Conservation (phyloP, 2,888 invertebrate genomes). For the Xanthostigma xanthostigma region DNA sequence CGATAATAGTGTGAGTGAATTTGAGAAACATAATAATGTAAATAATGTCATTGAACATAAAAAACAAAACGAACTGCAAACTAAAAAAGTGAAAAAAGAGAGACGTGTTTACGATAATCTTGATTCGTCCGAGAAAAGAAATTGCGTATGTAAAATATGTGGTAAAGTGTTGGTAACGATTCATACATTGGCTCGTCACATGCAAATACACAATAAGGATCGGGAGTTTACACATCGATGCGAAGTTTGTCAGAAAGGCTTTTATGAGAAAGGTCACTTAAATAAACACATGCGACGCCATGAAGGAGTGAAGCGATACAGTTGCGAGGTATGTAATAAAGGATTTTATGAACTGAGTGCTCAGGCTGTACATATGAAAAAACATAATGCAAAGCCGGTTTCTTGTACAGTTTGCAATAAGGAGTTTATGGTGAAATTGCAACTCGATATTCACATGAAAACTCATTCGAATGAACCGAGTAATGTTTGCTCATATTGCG, state of each 20-base stretch:
- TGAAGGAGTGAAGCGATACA: slow-evolving; percentile 7
- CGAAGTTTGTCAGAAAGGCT: slow-evolving; percentile 28
- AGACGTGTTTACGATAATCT: background rate
- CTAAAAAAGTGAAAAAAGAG: background rate
- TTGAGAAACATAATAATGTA: background rate
- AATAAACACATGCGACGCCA: slow-evolving; percentile 32
- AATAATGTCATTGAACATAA: background rate
- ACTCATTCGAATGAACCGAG: background rate
- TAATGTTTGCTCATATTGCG: background rate
- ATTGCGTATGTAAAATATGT: slow-evolving; percentile 2
- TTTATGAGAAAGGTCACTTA: slow-evolving; percentile 32
- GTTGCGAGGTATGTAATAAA: background rate
- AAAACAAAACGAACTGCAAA: background rate
- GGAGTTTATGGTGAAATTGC: background rate
- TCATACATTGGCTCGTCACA: slow-evolving; percentile 1
- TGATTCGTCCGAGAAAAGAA: slow-evolving; percentile 1
- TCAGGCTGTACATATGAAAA: background rate
- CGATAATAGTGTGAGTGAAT: background rate
- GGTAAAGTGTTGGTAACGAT: background rate
- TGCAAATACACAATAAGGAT: slow-evolving; percentile 1
- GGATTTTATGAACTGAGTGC: background rate
- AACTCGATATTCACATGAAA: background rate
- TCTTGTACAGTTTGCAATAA: background rate
- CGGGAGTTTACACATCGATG: slow-evolving; percentile 23
- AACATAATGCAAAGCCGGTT: background rate